Conservation (phyloP, 2,888 invertebrate species). For the Oxystoma pomonae region DNA sequence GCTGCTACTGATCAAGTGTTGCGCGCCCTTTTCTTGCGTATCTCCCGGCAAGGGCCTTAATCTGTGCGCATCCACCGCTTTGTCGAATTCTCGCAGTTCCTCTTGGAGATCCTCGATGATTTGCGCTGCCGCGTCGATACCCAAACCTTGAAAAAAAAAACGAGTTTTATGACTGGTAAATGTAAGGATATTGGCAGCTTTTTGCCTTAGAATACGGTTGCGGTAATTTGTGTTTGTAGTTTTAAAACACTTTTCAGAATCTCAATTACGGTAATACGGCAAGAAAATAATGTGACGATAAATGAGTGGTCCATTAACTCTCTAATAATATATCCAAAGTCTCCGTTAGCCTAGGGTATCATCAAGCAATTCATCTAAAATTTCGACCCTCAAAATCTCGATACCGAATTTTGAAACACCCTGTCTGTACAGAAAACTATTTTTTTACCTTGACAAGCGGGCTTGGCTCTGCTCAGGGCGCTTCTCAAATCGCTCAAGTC, state of each 20-base stretch:
- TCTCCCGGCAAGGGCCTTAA: conserved; percentile 78
- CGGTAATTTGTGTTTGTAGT: too few species aligned
- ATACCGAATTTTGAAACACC: too few species aligned
- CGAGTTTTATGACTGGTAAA: neutral
- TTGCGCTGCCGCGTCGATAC: conserved; percentile 82
- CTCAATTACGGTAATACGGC: too few species aligned
- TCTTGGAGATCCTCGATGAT: conserved; percentile 74
- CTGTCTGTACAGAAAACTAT: too few species aligned
- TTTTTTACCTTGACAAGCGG: conserved; percentile 59
- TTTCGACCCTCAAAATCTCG: too few species aligned
- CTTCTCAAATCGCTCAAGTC: conserved; percentile 47
- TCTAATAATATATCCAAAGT: neutral
- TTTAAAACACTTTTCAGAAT: too few species aligned
- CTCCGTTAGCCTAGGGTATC: too few species aligned
- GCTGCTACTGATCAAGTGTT: conserved; percentile 56
- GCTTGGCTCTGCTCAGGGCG: conserved; percentile 45
- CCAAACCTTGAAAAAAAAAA: conserved; percentile 54
- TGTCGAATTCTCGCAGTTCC: conserved; percentile 77
- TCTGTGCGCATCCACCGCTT: conserved; percentile 66
- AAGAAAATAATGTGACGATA: too few species aligned
- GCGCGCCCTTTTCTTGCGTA: conserved; percentile 53
- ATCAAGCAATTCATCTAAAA: too few species aligned
- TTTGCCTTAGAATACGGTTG: too few species aligned
- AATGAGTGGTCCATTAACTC: too few species aligned
- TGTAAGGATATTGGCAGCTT: neutral